Conservation (phyloP, 2,797 vertebrate genomes). For the Ptychadena robeensis region DNA sequence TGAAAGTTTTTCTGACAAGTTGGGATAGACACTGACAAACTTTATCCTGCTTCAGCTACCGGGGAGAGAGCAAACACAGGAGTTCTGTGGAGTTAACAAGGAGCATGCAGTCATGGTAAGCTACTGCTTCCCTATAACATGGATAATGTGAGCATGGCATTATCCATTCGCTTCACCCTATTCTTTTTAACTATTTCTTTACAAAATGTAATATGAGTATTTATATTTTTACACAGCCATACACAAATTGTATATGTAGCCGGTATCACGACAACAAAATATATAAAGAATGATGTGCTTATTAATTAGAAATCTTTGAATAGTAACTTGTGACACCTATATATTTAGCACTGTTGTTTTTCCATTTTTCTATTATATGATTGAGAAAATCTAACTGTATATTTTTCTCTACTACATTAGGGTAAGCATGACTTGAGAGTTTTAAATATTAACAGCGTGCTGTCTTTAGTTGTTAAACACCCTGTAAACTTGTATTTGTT, state of each 20-base stretch:
- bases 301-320: background rate
- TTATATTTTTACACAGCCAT: background rate
- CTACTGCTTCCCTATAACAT: slow-evolving; percentile 39
- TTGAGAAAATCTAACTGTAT: too few species aligned
- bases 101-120: slow-evolving; percentile 84
- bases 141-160: background rate
- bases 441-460: background rate
- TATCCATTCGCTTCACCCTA: background rate
- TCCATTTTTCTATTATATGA: too few species aligned
- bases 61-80: slow-evolving; percentile 76
- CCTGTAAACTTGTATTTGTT: background rate
- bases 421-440: background rate
- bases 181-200: background rate
- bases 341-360: too few species aligned
- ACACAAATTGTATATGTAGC: background rate
- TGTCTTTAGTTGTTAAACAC: background rate
- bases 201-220: background rate
- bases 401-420: background rate
- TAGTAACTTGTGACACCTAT: too few species aligned
- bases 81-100: slow-evolving; percentile 78
- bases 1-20: slow-evolving; percentile 22
- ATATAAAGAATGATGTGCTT: background rate
- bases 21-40: slow-evolving; percentile 60
- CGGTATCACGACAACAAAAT: background rate
- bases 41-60: slow-evolving; percentile 69